Base-by-base conservation (phyloP, 2,113 vertebrate species). In the Nansenia antarctica region DNA sequence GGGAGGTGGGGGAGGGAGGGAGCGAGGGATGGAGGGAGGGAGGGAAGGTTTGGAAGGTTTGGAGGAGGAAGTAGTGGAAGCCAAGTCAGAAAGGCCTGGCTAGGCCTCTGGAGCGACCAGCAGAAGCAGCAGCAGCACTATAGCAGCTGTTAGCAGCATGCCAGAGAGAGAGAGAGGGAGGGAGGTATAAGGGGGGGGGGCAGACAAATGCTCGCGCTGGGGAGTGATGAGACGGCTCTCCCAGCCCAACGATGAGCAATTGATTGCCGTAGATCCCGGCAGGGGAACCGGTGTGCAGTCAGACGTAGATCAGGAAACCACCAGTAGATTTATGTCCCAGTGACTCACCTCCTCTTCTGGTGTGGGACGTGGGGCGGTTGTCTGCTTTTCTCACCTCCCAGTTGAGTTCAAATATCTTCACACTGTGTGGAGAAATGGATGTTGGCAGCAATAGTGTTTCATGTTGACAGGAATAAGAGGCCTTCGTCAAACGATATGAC, bases 21-120 rank as follows among this genome's bases (percentile, higher is more conserved):
- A 14, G 11, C 12, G 37, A 22, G 67, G n/a, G 30, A 2, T 32
- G 3, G 9, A 15, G 6, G n/a, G 55, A 39, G 20, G 3, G 20
- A 26, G 42, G 14, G 32, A n/a, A 53, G 22, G 24, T 61, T 15
- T 57, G 70, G 49, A 30, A 20, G 59, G 62, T 74, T 29, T 60
- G 69, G 24, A 76, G 35, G 47, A 79, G 87, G 72, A 89, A 87
- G 73, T 32, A 3, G 67, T 57, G 74, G 79, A 72, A 78, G 82
- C 62, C 65, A 70, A 87, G 64, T 67, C 72, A 72, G 84, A 83
- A 87, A 91, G 75, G 73, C 71, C 71, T 69, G 27, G 55, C 55
- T 53, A 31, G 30, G 15, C 14, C 20, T 34, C 54, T 9, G 58
- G n/a, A 29, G 53, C 18, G 20, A 37, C 52, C 39, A 42, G 32